phyloP scores from a whole-genome alignment of 2,888 invertebrate species.

The Brenthis hecate region DNA sequence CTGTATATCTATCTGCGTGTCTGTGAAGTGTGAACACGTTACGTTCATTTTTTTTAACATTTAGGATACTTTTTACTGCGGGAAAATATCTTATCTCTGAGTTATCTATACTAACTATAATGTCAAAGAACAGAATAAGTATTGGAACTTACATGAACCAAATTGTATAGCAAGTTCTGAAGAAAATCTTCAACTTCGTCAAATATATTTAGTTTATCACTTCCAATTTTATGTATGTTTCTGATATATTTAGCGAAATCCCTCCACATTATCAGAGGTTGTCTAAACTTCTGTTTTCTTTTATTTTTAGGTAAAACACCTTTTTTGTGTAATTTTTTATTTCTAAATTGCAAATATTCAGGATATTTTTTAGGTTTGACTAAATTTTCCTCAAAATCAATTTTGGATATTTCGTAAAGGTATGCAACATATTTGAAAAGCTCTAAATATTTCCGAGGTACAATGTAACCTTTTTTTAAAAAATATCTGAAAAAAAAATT shows the following conservation, averaged over 20 bases:
- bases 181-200: slow-evolving; percentile 35
- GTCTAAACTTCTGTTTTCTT: slow-evolving; percentile 36
- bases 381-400: slow-evolving; percentile 3
- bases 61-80: too few relatives aligned
- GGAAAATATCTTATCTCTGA: too few relatives aligned
- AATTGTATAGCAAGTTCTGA: slow-evolving; percentile 26
- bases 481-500: slow-evolving; percentile 43
- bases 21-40: too few relatives aligned
- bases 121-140: too few relatives aligned
- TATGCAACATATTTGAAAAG: slow-evolving; percentile 56
- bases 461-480: slow-evolving; percentile 22
- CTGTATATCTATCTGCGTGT: too few relatives aligned
- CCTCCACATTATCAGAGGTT: slow-evolving; percentile 38
- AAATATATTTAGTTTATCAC: slow-evolving; percentile 25
- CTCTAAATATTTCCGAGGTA: slow-evolving; percentile 56
- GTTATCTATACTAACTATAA: too few relatives aligned
- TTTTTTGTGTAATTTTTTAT: slow-evolving; percentile 26
- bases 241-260: slow-evolving; percentile 34
- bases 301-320: slow-evolving; percentile 41
- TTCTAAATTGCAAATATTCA: not conserved
- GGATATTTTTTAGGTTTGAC: not conserved
- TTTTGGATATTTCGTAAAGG: slow-evolving; percentile 45
- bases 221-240: not conserved
- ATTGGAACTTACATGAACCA: slow-evolving; percentile 57
- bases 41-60: too few relatives aligned